phyloP scores from a whole-genome alignment of 2,888 invertebrate species.

The Melinopterus prodromus region DNA sequence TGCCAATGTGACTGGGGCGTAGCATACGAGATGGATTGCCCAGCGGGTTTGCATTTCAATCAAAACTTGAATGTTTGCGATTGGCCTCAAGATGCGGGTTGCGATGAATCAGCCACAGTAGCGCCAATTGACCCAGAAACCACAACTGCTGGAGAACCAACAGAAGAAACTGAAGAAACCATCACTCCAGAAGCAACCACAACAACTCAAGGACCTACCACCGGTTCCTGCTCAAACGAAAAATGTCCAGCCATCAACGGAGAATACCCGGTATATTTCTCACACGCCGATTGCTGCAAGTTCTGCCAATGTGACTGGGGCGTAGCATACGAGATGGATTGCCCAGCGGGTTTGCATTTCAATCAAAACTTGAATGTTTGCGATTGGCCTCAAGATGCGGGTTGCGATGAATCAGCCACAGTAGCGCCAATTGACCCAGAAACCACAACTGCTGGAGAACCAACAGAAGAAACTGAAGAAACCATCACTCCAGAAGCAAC shows the following conservation, averaged over 20 bases:
- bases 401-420: not conserved
- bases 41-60: conserved; percentile 39
- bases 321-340: conserved; percentile 21
- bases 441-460: not conserved
- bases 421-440: not conserved
- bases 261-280: conserved; percentile 22
- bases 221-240: not conserved
- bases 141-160: not conserved
- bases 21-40: conserved; percentile 32
- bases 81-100: conserved; percentile 30
- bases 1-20: conserved; percentile 35
- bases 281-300: conserved; percentile 35
- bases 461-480: not conserved
- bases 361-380: conserved; percentile 15
- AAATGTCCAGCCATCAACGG: conserved; percentile 35
- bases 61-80: conserved; percentile 35
- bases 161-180: not conserved
- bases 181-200: not conserved
- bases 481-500: not conserved
- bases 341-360: conserved; percentile 15
- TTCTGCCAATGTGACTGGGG: conserved; percentile 37
- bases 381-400: conserved; percentile 11
- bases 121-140: not conserved
- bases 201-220: not conserved
- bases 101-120: not conserved